Conservation (phyloP, 2,113 vertebrate genomes). For the Hoplias malabaricus region DNA sequence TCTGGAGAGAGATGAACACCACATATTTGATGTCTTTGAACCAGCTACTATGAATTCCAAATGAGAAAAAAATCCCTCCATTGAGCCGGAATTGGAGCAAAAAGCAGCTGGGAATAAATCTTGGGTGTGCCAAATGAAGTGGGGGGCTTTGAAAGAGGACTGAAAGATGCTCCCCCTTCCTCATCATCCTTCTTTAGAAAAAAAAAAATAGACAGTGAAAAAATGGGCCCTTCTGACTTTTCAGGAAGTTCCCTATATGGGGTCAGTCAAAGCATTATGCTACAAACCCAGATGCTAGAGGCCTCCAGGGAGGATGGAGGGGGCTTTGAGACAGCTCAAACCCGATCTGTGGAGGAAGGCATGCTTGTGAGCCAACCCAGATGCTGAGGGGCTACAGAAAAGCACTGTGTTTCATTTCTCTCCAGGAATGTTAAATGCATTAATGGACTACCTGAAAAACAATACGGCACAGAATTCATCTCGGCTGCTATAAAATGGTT, state of each 20-base stretch:
- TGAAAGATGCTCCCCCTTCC: slow-evolving; percentile 49
- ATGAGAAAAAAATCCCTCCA: slow-evolving; percentile 50
- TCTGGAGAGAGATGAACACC: slow-evolving; percentile 10
- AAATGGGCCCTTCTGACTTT: slow-evolving; percentile 65
- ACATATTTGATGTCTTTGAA: slow-evolving; percentile 9
- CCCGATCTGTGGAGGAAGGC: slow-evolving; percentile 44
- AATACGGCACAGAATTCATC: slow-evolving; percentile 12
- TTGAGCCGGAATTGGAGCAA: slow-evolving; percentile 62
- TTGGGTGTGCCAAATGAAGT: slow-evolving; percentile 56
- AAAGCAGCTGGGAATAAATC: slow-evolving; percentile 62
- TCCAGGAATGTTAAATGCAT: slow-evolving; percentile 35
- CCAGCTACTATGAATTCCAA: slow-evolving; percentile 3
- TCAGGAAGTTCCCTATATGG: slow-evolving; percentile 71
- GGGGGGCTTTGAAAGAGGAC: slow-evolving; percentile 20
- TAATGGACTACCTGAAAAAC: slow-evolving; percentile 33
- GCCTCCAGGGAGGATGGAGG: slow-evolving; percentile 47
- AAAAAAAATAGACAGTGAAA: slow-evolving; percentile 34
- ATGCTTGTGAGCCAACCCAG: slow-evolving; percentile 34
- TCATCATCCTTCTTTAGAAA: neutral
- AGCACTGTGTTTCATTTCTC: slow-evolving; percentile 26
- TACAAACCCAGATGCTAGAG: slow-evolving; percentile 64
- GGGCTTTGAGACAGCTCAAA: slow-evolving; percentile 43
- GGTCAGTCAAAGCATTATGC: slow-evolving; percentile 53
- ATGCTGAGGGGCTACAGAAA: slow-evolving; percentile 37
- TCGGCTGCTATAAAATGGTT: neutral